A percentile compares a stretch with the other conserved stretches of the same genome.
Conservation (phyloP, 1,140 invertebrate species). For the Calliopsis andreniformis region DNA sequence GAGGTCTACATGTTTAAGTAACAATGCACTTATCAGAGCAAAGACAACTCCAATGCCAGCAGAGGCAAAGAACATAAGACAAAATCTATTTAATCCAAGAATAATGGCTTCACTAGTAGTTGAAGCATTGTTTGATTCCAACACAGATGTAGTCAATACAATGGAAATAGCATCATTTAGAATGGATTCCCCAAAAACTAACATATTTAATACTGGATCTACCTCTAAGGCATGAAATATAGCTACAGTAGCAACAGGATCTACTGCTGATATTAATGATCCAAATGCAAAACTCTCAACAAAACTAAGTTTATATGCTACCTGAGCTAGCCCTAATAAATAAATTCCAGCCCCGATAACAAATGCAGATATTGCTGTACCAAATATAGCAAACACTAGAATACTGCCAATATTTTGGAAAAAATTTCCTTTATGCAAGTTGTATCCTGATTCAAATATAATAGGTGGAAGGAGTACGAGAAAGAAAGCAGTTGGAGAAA, state of each 20-base stretch:
- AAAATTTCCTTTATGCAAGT: constrained; percentile 99
- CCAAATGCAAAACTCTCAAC: constrained; percentile 99
- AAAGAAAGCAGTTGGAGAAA: constrained; percentile 98
- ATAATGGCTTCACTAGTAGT: constrained; percentile 91
- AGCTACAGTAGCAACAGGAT: constrained; percentile 98
- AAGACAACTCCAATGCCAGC: constrained; percentile 98
- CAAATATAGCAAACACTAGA: constrained; percentile 97
- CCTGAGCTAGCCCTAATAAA: constrained; percentile 92
- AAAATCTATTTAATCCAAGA: constrained; percentile 95
- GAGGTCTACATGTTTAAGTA: constrained; percentile 98
- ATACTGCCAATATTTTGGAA: constrained; percentile 98
- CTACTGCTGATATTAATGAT: constrained; percentile 98
- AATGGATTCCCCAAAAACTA: constrained; percentile 99
- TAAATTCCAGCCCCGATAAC: constrained; percentile 97
- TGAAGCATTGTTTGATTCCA: constrained; percentile 88
- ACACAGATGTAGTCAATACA: constrained; percentile 95
- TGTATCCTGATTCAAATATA: constrained; percentile 99
- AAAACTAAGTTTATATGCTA: constrained; percentile 95
- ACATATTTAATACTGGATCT: constrained; percentile 98
- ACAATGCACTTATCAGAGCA: constrained; percentile 95
- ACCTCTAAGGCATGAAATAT: constrained; percentile 99
- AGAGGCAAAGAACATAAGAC: constrained; percentile 98
- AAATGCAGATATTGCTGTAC: constrained; percentile 97
- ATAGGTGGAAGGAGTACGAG: constrained; percentile 98
- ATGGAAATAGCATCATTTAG: constrained; percentile 99